These are phyloP conservation scores for Brenthis daphne DNA, from an alignment of 2,888 invertebrate species.

Conservation along the genomic window DNA sequence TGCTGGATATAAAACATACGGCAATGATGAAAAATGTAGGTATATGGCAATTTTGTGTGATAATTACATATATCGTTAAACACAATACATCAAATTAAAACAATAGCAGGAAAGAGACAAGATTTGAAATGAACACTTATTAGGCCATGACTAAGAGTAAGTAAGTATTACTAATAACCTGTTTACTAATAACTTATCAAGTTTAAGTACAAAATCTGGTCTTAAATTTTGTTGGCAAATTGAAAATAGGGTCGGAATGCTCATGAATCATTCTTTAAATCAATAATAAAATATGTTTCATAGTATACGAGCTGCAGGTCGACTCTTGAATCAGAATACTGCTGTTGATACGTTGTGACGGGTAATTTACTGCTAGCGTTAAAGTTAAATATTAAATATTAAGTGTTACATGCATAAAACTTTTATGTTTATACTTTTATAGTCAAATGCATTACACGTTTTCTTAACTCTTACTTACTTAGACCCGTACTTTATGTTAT, in stretches of 20 bases:
- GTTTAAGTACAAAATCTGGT: neutral
- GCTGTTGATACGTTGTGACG: constrained; percentile 12
- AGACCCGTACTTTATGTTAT: no score
- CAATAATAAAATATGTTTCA: constrained; percentile 11
- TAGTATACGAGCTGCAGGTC: constrained; percentile 5
- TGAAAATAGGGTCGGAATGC: neutral
- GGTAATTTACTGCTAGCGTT: constrained; percentile 10
- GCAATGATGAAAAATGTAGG: no score
- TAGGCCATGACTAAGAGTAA: neutral
- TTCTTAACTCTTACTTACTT: no score
- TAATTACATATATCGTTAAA: no score
- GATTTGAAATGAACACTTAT: no score
- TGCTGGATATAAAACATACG: no score
- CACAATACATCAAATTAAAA: no score
- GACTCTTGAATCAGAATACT: constrained; percentile 7
- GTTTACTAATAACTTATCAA: neutral
- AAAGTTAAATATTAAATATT: constrained; percentile 3
- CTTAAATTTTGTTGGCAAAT: neutral
- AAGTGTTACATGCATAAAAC: neutral
- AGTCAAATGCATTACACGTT: no score
- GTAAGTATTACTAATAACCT: neutral
- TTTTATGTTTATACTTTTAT: neutral
- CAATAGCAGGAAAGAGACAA: no score
- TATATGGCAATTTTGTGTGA: no score
- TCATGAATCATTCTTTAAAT: constrained; percentile 11